Base-by-base conservation (phyloP, 1,140 invertebrate species). In the Hyles euphorbiae region DNA sequence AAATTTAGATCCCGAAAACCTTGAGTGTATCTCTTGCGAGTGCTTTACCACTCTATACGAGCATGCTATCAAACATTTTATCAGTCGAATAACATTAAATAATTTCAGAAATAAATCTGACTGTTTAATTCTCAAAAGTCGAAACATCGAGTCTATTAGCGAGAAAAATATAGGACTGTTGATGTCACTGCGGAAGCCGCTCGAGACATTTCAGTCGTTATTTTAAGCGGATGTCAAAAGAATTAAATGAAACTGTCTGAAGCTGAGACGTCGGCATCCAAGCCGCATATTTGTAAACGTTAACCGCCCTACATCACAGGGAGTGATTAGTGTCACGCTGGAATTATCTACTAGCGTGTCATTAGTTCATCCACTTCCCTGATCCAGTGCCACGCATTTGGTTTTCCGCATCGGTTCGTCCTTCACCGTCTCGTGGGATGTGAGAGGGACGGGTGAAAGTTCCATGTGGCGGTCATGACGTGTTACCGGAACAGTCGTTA, bases 251-350 rank as follows among this genome's bases (percentile, higher is more conserved):
- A 61, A 63, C 32, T 48, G 54, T 63, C 59, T 66, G 70, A 70
- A 70, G 60, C 60, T 50, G 64, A 55, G 33, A 59, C 58, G 58
- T 43, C 67, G 72, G 73, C 68, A 75, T 79, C 69, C 52, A 57
- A 59, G 56, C 60, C 64, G 67, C 72, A 68, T 74, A 67, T 72
- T 72, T 76, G 65, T 71, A 58, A 70, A 57, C 53, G 64, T 56
- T 62, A 59, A 60, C 55, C 47, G 34, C 48, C 57, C 65, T 69
- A 75, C 68, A 75, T 74, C 70, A 70, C 65, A 56, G 56, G 63
- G 56, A 65, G 59, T 72, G 78, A 84, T 86, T 81, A 83, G 78
- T 74, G 76, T 68, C 72, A 54, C 63, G 61, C 72, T 77, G 74
- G 74, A 83, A 78, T 84, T 78, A 78, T 70, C 72, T 63, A 64